Evolutionary conservation across 2,888 invertebrate species (phyloP).

Genomic region (Oscheius sp.): DNA sequence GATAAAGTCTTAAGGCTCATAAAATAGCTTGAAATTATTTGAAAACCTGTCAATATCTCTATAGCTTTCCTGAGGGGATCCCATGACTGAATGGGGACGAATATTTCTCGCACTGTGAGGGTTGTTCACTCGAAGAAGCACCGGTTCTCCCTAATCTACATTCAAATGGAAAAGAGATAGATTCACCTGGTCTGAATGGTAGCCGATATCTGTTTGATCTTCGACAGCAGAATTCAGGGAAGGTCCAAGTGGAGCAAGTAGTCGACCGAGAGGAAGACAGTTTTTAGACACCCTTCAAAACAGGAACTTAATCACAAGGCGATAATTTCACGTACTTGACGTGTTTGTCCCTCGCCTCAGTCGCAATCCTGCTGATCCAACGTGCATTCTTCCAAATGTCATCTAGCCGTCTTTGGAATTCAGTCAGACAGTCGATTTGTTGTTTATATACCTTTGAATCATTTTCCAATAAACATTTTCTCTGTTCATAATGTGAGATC

Average conservation of each 20-base stretch:
- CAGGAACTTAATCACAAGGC: constrained; percentile 25
- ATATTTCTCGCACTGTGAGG: neutral
- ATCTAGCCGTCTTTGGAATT: constrained; percentile 81
- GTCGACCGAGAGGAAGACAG: constrained; percentile 69
- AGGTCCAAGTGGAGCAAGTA: constrained; percentile 46
- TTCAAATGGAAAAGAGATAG: neutral
- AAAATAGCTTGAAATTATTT: neutral
- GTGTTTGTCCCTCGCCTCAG: constrained; percentile 85
- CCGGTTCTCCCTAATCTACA: constrained; percentile 24
- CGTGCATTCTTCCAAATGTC: constrained; percentile 90
- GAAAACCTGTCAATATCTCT: constrained; percentile 46
- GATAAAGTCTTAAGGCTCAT: constrained; percentile 38
- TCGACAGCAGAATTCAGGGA: constrained; percentile 9
- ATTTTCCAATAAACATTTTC: constrained; percentile 62
- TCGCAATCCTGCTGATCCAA: constrained; percentile 94
- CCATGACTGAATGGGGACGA: constrained; percentile 40
- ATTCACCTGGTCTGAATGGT: constrained; percentile 51
- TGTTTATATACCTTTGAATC: constrained; percentile 59
- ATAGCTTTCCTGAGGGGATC: constrained; percentile 51
- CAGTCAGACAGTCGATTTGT: constrained; percentile 76
- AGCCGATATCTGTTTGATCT: constrained; percentile 52
- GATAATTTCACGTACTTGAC: constrained; percentile 49
- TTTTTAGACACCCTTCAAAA: constrained; percentile 55
- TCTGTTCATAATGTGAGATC: constrained; percentile 64
- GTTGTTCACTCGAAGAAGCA: constrained; percentile 20